These are phyloP conservation scores for Aphis craccivora DNA, from an alignment of 1,140 invertebrate species.

Conservation along the genomic window DNA sequence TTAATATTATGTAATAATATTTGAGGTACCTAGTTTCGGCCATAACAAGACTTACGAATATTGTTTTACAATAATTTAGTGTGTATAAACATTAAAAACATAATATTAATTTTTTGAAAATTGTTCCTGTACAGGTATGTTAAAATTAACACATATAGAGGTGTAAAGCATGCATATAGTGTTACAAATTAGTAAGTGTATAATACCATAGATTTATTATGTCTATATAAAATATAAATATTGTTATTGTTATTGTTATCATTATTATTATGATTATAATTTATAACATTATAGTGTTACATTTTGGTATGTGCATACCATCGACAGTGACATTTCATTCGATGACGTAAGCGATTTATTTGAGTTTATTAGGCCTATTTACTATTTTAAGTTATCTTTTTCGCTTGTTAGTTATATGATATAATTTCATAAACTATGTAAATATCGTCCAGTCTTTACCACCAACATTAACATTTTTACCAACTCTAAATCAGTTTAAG, in stretches of 20 bases:
- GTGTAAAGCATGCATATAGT: neutral
- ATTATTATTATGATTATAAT: neutral
- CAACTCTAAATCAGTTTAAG: no score
- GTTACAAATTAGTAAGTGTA: neutral
- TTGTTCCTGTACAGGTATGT: neutral
- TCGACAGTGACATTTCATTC: neutral
- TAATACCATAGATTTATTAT: neutral
- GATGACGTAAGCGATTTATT: neutral
- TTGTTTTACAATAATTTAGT: neutral
- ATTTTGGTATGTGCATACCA: neutral
- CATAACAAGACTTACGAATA: neutral
- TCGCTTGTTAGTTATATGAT: neutral
- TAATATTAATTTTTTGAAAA: neutral
- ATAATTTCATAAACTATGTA: neutral
- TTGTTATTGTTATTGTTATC: neutral
- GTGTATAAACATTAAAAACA: neutral
- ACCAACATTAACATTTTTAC: no score
- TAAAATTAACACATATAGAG: neutral
- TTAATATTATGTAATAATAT: no score
- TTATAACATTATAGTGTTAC: neutral
- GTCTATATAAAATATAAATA: neutral
- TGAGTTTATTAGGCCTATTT: neutral
- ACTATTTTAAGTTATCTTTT: neutral
- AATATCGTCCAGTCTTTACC: neutral
- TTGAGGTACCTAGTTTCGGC: no score